phyloP scores from a whole-genome alignment of 2,113 vertebrate species.

The Vanacampus margaritifer region DNA sequence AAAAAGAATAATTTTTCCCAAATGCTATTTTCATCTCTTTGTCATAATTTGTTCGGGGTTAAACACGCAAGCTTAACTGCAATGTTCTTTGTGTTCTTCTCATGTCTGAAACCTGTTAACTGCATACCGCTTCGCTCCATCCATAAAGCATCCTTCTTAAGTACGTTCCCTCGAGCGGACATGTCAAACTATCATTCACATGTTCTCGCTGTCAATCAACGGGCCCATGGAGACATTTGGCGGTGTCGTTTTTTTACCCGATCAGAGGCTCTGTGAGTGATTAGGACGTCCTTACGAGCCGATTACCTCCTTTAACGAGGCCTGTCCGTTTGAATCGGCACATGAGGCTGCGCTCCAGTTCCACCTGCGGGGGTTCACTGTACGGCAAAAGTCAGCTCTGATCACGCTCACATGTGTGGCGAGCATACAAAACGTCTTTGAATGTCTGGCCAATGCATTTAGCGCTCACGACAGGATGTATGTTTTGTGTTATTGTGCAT shows the following conservation, averaged over 20 bases:
- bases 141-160: constrained; percentile 15
- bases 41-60: not conserved
- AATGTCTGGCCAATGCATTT: constrained; percentile 65
- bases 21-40: constrained; percentile 6
- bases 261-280: constrained; percentile 48
- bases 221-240: constrained; percentile 16
- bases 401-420: constrained; percentile 60
- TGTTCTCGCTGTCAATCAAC: constrained; percentile 57
- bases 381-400: constrained; percentile 45
- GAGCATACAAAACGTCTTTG: constrained; percentile 29
- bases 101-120: constrained; percentile 23
- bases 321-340: constrained; percentile 53
- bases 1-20: not conserved
- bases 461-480: constrained; percentile 51
- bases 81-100: constrained; percentile 25
- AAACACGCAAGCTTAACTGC: not conserved
- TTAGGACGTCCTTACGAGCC: constrained; percentile 46
- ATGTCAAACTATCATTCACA: constrained; percentile 35
- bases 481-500: constrained; percentile 73
- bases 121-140: not conserved
- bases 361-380: constrained; percentile 46
- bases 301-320: constrained; percentile 52
- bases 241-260: constrained; percentile 17
- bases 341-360: constrained; percentile 47
- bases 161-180: constrained; percentile 20